These are phyloP conservation scores for Cerceris ruficornis DNA, from an alignment of 2,888 invertebrate genomes.

Conservation along the genomic window DNA sequence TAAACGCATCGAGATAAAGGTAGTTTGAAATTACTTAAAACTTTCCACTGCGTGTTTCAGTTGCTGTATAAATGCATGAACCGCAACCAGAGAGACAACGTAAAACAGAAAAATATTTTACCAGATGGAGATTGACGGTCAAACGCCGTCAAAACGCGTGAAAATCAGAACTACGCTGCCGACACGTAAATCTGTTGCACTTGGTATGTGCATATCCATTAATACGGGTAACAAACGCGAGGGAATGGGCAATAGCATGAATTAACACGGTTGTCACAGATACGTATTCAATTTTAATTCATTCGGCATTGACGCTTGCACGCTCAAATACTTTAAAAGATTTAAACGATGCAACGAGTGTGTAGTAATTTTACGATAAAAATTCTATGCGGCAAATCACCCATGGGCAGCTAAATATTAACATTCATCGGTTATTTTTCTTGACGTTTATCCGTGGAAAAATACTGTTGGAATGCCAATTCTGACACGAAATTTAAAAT, in stretches of 20 bases:
- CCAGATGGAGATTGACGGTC: slow-evolving; percentile 23
- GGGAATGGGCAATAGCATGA: slow-evolving; percentile 10
- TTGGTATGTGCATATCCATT: slow-evolving; percentile 12
- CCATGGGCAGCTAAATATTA: background rate
- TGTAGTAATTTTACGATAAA: background rate
- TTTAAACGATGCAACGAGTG: slow-evolving; percentile 19
- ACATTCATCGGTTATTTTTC: background rate
- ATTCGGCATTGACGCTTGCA: slow-evolving; percentile 26
- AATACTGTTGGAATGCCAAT: too few species aligned
- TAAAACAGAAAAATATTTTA: background rate
- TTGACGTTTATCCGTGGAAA: too few species aligned
- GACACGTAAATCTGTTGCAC: slow-evolving; percentile 11
- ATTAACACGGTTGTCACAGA: slow-evolving; percentile 21
- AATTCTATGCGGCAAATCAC: background rate
- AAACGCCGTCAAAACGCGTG: slow-evolving; percentile 35
- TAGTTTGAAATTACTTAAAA: too few species aligned
- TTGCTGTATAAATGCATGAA: background rate
- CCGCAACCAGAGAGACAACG: background rate
- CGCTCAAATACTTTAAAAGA: slow-evolving; percentile 19
- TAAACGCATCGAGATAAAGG: too few species aligned
- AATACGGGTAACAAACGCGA: slow-evolving; percentile 21
- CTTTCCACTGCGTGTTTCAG: too few species aligned
- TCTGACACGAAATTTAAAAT: too few species aligned
- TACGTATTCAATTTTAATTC: slow-evolving; percentile 15
- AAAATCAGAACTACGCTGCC: slow-evolving; percentile 35